Conservation (phyloP, 2,888 invertebrate species). For the Drosophila parthenogenetica region DNA sequence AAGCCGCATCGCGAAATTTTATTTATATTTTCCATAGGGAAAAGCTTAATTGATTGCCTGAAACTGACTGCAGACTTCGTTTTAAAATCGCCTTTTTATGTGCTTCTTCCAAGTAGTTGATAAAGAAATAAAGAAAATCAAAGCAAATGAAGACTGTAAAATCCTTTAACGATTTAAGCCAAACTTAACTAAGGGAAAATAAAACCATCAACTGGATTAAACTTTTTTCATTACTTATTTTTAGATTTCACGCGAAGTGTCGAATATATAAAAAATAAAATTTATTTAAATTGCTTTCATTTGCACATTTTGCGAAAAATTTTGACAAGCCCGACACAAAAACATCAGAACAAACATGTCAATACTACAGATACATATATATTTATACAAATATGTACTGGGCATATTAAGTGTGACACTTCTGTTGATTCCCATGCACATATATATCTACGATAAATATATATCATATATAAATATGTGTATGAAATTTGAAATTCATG, state of each 20-base stretch:
- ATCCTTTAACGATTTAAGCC: too few relatives aligned
- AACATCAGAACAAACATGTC: constrained; percentile 34
- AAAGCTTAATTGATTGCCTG: constrained; percentile 36
- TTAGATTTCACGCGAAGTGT: background rate
- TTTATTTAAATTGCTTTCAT: constrained; percentile 44
- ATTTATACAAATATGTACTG: constrained; percentile 17
- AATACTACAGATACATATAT: background rate
- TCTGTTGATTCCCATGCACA: constrained; percentile 42
- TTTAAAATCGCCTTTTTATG: background rate
- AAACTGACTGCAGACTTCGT: background rate
- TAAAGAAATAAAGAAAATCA: background rate
- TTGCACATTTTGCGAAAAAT: constrained; percentile 47
- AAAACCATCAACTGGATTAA: background rate
- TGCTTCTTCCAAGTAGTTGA: background rate
- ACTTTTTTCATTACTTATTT: constrained; percentile 1
- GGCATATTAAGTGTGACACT: constrained; percentile 48
- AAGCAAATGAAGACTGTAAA: too few relatives aligned
- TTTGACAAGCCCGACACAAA: constrained; percentile 50
- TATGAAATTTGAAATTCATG: constrained; percentile 57
- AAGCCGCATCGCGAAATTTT: constrained; percentile 13
- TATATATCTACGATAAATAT: background rate
- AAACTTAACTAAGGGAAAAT: background rate
- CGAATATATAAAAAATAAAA: constrained; percentile 5
- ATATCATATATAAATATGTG: background rate
- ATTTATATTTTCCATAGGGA: constrained; percentile 25